Evolutionary conservation across 1,140 invertebrate genomes (phyloP), one percentile per base, ranked within the genome.

Genomic region (Carposina sasakii): DNA sequence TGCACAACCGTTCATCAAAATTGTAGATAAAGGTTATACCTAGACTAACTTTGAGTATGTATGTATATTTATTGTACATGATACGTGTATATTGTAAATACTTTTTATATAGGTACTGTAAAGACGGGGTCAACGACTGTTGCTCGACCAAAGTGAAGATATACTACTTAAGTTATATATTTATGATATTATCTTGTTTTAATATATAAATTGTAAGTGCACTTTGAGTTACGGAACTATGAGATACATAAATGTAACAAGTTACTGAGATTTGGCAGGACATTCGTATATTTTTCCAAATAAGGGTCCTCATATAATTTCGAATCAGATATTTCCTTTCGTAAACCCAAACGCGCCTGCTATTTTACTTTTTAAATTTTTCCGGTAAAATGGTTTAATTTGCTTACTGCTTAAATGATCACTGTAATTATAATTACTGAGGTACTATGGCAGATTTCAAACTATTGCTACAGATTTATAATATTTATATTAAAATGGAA

Each of bases 201-300:
- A n/a, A 71, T 67, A 70, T 74, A 55, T 75, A 71, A 76, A 72
- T 73, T 67, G 69, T 83, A 83, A 83, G 79, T 83, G 79, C 79
- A 83, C 79, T 83, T 83, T 71, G 71, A 77, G 52, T 78, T 77
- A 83, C 54, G 79, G 79, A 81, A 83, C 79, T 83, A 83, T 78
- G 57, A 63, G 10, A 20, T 63, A 68, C 49, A 67, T 67, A 65
- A 55, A 56, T 63, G 48, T n/a, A n/a, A n/a, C n/a, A n/a, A n/a
- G n/a, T n/a, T n/a, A n/a, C n/a, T n/a, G n/a, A n/a, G n/a, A n/a
- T n/a, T n/a, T n/a, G n/a, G n/a, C n/a, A n/a, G n/a, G n/a, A n/a
- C n/a, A n/a, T n/a, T n/a, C n/a, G n/a, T n/a, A n/a, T n/a, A n/a
- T n/a, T n/a, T n/a, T n/a, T n/a, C n/a, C n/a, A n/a, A n/a, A n/a